Evolutionary conservation across 2,113 vertebrate species (phyloP).

Genomic region (Paratilapia polleni): DNA sequence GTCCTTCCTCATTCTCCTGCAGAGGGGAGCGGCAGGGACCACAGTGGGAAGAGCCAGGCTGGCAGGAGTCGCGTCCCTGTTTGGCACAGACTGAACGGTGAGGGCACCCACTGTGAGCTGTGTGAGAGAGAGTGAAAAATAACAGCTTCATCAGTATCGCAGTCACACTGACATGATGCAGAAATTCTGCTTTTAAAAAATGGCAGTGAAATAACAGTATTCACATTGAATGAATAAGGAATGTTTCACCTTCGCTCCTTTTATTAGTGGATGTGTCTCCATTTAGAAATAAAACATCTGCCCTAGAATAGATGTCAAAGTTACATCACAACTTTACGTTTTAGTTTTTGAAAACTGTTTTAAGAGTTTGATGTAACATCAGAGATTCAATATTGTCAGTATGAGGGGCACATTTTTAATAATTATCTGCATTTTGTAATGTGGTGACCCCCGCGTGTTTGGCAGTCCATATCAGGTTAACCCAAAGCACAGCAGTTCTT

Average conservation of each 20-base stretch:
- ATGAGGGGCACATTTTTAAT: background rate
- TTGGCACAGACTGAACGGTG: conserved; percentile 82
- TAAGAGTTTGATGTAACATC: background rate
- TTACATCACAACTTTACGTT: conserved; percentile 1
- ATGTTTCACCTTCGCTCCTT: background rate
- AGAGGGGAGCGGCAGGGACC: conserved; percentile 84
- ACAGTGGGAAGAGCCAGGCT: conserved; percentile 71
- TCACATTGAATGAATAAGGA: background rate
- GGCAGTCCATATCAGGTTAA: background rate
- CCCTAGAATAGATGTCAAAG: background rate
- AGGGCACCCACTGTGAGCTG: conserved; percentile 77
- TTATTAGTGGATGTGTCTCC: background rate
- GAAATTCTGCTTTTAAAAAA: background rate
- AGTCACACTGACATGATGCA: background rate
- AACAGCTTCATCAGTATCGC: background rate
- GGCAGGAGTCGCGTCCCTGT: conserved; percentile 80
- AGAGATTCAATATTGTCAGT: background rate
- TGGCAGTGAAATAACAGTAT: background rate
- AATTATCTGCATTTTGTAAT: background rate
- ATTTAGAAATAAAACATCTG: conserved; percentile 8
- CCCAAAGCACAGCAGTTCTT: conserved; percentile 1
- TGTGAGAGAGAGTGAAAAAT: background rate
- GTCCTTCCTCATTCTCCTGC: conserved; percentile 76
- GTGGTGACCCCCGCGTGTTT: background rate
- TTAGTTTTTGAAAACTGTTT: background rate